Evolutionary conservation across 2,888 invertebrate genomes (phyloP), one percentile per base, ranked within the genome.

Genomic region (Coecobrya sp.): DNA sequence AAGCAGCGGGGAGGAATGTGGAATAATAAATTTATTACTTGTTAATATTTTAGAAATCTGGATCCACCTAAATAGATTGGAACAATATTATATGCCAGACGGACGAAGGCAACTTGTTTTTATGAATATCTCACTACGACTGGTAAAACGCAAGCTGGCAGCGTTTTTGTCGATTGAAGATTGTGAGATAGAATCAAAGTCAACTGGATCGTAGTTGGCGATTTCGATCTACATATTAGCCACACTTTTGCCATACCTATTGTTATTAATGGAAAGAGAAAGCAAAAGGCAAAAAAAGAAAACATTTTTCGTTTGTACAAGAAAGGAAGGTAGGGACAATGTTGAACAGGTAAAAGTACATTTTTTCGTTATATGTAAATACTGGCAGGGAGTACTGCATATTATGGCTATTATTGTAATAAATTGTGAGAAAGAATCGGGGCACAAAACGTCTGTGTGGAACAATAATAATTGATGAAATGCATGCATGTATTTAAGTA

Each of bases 401-500:
- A n/a, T n/a, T n/a, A n/a, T n/a, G n/a, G 19, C 59, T 22, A 65
- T 65, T 65, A 25, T 19, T 65, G 27, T 86, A 70, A 86, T 86
- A 86, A 86, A 86, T 86, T 86, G 86, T 86, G 86, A 86, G 86
- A 86, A 86, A 68, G 86, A 86, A 86, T 36, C 30, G 36, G 86
- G 70, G 11, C 86, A 86, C 86, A 70, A 86, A 70, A 62, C 82
- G 49, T 36, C 16, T 65, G 68, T 62, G 62, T 70, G 70, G 86
- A 86, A 86, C 86, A 86, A 86, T 70, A 85, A 68, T 65, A 85
- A 85, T 65, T 65, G 85, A 65, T 85, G 65, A 85, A 85, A 65
- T 81, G 25, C 27, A 55, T 81, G 79, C 79, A 81, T 55, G 70
- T 70, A 70, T 36, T 70, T 70, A 70, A 42, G 70, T 70, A 70